Conservation (phyloP, 2,113 vertebrate genomes). For the Columbina picui region DNA sequence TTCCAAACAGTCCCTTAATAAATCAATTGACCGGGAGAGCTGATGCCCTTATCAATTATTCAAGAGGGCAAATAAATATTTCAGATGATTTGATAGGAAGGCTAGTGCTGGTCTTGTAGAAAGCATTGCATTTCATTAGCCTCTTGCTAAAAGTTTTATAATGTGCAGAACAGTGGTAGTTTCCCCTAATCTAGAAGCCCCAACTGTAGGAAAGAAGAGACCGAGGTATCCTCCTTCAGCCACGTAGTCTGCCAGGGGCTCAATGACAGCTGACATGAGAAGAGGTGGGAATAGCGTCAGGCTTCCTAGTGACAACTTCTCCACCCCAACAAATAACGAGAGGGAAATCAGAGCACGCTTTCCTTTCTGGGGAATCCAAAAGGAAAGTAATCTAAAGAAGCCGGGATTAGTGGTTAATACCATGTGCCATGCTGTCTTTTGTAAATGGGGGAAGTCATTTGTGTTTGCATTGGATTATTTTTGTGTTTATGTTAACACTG, state of each 20-base stretch:
- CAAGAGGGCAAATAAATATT: slow-evolving; percentile 90
- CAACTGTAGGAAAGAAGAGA: slow-evolving; percentile 26
- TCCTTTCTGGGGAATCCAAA: slow-evolving; percentile 45
- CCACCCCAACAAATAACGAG: not conserved
- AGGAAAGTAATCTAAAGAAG: slow-evolving; percentile 52
- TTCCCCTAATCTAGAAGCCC: slow-evolving; percentile 47
- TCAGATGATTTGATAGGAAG: slow-evolving; percentile 88
- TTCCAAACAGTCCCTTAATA: slow-evolving; percentile 92
- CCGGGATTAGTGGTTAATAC: not conserved
- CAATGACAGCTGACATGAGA: not conserved
- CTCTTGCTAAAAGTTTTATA: slow-evolving; percentile 87
- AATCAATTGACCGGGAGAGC: slow-evolving; percentile 90
- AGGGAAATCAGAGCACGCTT: not conserved
- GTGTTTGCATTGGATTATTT: slow-evolving; percentile 55
- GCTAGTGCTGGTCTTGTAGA: slow-evolving; percentile 79
- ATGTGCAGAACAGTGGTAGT: slow-evolving; percentile 74
- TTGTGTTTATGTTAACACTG: slow-evolving; percentile 39
- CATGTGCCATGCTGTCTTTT: slow-evolving; percentile 1
- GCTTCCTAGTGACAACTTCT: slow-evolving; percentile 48
- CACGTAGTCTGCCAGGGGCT: slow-evolving; percentile 9
- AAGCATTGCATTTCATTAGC: slow-evolving; percentile 89
- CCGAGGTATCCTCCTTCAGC: slow-evolving; percentile 36
- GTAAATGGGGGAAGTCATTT: not conserved
- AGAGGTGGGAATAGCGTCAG: slow-evolving; percentile 52
- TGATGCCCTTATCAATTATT: slow-evolving; percentile 93